These are phyloP conservation scores for Leistus spinibarbis DNA, from an alignment of 2,888 invertebrate genomes.

Conservation along the genomic window DNA sequence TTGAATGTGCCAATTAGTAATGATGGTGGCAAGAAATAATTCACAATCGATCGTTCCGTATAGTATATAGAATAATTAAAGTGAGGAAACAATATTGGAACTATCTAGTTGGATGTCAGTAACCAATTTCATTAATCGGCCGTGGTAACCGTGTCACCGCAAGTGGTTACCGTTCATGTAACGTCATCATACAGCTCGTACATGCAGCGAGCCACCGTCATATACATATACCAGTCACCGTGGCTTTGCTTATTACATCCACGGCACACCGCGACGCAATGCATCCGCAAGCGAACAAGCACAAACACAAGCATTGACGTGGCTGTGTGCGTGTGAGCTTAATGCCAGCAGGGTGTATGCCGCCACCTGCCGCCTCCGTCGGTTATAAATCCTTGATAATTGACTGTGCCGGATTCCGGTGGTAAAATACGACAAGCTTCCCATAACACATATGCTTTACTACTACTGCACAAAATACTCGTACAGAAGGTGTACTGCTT, in stretches of 20 bases:
- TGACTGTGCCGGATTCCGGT: conserved; percentile 46
- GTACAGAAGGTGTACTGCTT: neutral
- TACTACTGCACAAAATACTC: conserved; percentile 7
- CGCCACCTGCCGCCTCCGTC: conserved; percentile 36
- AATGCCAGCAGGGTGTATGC: neutral
- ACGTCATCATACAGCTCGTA: too few species aligned
- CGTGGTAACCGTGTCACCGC: conserved; percentile 25
- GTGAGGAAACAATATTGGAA: conserved; percentile 17
- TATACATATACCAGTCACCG: neutral
- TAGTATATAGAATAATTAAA: too few species aligned
- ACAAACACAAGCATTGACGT: neutral
- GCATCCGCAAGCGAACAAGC: neutral
- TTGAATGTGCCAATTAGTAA: too few species aligned
- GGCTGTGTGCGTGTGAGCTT: neutral
- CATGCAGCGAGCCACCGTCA: neutral
- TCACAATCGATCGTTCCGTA: too few species aligned
- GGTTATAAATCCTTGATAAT: conserved; percentile 58
- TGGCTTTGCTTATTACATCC: neutral
- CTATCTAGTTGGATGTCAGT: conserved; percentile 25
- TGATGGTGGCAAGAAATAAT: too few species aligned
- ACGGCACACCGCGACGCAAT: neutral
- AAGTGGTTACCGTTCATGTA: conserved; percentile 15
- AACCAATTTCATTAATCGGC: conserved; percentile 38
- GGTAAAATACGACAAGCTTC: conserved; percentile 36
- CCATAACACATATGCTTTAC: conserved; percentile 37